Evolutionary conservation across 2,113 vertebrate genomes (phyloP), one percentile per base, ranked within the genome.

Genomic region (Crotalus viridis): DNA sequence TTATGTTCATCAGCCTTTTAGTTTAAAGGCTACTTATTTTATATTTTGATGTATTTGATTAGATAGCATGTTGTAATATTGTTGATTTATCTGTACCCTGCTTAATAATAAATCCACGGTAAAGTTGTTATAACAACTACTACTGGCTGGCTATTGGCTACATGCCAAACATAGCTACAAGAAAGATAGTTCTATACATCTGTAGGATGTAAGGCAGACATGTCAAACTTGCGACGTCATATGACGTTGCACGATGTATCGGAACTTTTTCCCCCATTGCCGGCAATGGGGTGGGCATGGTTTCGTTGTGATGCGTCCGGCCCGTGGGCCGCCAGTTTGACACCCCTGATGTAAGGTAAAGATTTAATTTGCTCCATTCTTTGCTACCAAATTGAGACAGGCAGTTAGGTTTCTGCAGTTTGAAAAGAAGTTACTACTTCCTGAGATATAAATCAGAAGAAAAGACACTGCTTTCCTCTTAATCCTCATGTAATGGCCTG

Each of bases 161-260:
- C 15, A 81, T 81, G 69, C 59, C 51, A 69, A 2, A 4, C 54
- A 94, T 92, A 19, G 69, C n/a, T 85, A 89, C 52, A 87, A 56
- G 61, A 94, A 91, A 92, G 55, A 59, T 95, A 61, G 94, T 33
- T 93, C 93, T 91, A 8, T 51, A 93, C 52, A 90, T 51, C 48
- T 51, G 48, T 51, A 51, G 48, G 48, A 51, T 51, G 48, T 51
- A 51, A 51, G 48, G 48, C 48, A 51, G 48, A 51, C 48, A 8
- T 51, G 48, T 51, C 48, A 51, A 51, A 51, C 48, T 51, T 8
- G 8, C 46, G 46, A 46, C 5, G 48, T 48, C 48, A 48, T 7
- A 48, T 48, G 48, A 48, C 48, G 48, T 51, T 0, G 4, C 46
- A 7, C 48, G 48, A 51, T 8, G 48, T 51, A 51, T 51, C 7